phyloP scores from a whole-genome alignment of 2,797 vertebrate genomes.

The Enteromius radiatus region DNA sequence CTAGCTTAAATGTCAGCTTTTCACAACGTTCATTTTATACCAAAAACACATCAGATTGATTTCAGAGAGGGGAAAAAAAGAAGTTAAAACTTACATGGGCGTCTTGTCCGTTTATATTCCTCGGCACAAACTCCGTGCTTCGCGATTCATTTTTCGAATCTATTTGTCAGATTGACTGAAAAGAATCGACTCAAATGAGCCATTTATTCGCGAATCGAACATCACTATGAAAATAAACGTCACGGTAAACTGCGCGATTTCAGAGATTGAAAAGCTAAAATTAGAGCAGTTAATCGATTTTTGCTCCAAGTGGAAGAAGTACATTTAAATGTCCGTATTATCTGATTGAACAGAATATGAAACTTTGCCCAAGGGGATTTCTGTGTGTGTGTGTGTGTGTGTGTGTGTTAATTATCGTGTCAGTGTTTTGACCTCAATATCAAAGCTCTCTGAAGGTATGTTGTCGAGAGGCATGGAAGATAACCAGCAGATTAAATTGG shows the following conservation, averaged over 20 bases:
- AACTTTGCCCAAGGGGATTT: conserved; percentile 26
- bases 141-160: background rate
- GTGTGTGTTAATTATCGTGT: conserved; percentile 59
- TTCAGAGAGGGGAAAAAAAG: accelerated
- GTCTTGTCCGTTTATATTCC: background rate
- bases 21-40: background rate
- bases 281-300: conserved; percentile 57
- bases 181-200: background rate
- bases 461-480: conserved; percentile 43
- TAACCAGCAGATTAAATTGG: conserved; percentile 36
- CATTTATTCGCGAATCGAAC: background rate
- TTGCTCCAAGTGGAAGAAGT: conserved; percentile 26
- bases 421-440: conserved; percentile 61
- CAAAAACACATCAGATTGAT: background rate
- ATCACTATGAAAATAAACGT: background rate
- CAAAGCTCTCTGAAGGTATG: conserved; percentile 57
- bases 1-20: background rate
- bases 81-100: background rate
- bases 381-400: conserved; percentile 19
- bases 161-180: background rate
- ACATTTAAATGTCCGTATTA: conserved; percentile 54
- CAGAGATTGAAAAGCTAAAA: conserved; percentile 30
- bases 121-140: background rate
- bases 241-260: background rate
- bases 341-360: conserved; percentile 50